Conservation (phyloP, 2,888 invertebrate genomes). For the Melinaea marsaeus region DNA sequence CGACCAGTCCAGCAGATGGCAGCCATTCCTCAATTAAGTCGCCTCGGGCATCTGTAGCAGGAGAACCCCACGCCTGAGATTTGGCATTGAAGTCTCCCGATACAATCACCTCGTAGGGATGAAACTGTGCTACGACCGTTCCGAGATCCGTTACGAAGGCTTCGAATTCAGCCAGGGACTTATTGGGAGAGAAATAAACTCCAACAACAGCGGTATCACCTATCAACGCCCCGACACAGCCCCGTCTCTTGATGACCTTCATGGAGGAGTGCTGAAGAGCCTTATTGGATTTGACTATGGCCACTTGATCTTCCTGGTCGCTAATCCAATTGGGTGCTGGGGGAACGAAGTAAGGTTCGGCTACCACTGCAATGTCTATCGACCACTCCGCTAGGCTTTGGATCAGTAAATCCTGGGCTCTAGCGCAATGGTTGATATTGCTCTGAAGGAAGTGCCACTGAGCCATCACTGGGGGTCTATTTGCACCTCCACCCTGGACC, state of each 20-base stretch:
- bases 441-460: too few relatives aligned
- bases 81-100: slow-evolving; percentile 30
- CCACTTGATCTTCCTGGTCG: slow-evolving; percentile 7
- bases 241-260: slow-evolving; percentile 9
- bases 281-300: not conserved
- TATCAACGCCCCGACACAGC: slow-evolving; percentile 20
- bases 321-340: slow-evolving; percentile 2
- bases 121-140: not conserved
- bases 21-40: slow-evolving; percentile 25
- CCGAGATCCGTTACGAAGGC: slow-evolving; percentile 15
- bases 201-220: slow-evolving; percentile 20
- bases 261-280: not conserved
- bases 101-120: slow-evolving; percentile 5
- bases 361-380: not conserved
- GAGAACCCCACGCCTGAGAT: slow-evolving; percentile 27
- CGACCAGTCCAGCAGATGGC: slow-evolving; percentile 11
- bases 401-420: too few relatives aligned
- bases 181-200: slow-evolving; percentile 33
- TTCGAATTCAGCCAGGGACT: slow-evolving; percentile 30
- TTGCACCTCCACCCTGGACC: slow-evolving; percentile 8
- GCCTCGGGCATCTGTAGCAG: slow-evolving; percentile 23
- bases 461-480: too few relatives aligned
- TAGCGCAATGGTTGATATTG: too few relatives aligned
- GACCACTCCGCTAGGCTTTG: too few relatives aligned
- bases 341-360: slow-evolving; percentile 19